Evolutionary conservation across 2,797 vertebrate genomes (phyloP).

Genomic region (Scolopax rusticola): DNA sequence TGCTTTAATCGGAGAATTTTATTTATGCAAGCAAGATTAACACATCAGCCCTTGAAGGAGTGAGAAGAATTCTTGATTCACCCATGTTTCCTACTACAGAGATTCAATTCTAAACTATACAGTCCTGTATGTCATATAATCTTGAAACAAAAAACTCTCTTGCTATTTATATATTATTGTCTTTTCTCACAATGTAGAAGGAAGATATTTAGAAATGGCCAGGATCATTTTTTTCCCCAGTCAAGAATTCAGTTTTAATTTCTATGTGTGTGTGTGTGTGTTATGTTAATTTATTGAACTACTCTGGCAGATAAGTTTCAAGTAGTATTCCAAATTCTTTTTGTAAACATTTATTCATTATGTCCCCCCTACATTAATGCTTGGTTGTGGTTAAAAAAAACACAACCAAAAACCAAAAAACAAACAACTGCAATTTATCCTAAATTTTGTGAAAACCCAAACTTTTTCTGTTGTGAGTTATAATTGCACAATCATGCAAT

Average conservation of each 20-base stretch:
- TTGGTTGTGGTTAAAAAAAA: neutral
- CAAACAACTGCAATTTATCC: neutral
- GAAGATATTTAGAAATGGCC: neutral
- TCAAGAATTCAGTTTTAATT: neutral
- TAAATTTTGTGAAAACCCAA: neutral
- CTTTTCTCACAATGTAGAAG: neutral
- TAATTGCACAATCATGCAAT: neutral
- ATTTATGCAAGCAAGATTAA: conserved; percentile 14
- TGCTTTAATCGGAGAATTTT: neutral
- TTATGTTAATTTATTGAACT: neutral
- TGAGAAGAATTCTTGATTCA: neutral
- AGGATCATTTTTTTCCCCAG: too few relatives aligned
- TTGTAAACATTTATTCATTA: neutral
- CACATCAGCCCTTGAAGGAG: neutral
- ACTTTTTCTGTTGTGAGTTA: neutral
- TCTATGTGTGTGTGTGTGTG: neutral
- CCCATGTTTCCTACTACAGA: neutral
- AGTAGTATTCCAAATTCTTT: neutral
- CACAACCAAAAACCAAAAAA: neutral
- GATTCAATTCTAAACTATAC: neutral
- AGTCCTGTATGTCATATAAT: neutral
- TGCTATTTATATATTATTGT: neutral
- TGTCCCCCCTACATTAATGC: neutral
- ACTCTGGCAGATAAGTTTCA: neutral
- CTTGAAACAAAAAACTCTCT: neutral